These are phyloP conservation scores for Tetragnatha versicolor DNA, from an alignment of 1,140 invertebrate species.

Conservation along the genomic window DNA sequence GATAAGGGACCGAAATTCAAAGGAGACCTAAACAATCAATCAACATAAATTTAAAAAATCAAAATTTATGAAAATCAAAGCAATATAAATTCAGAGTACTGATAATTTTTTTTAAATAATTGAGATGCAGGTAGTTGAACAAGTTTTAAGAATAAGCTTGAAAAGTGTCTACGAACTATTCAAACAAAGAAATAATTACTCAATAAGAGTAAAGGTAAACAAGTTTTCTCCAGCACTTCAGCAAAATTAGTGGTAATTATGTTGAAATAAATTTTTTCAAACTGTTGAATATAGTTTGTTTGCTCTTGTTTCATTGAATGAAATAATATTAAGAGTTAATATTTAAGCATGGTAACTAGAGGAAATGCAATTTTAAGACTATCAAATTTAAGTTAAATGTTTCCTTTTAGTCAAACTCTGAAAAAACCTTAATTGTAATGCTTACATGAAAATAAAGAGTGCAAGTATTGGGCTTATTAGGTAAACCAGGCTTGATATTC, in stretches of 20 bases:
- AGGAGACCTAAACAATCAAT: constrained; percentile 70
- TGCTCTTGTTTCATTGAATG: too few relatives aligned
- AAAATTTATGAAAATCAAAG: background rate
- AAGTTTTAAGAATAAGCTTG: background rate
- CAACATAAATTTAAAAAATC: background rate
- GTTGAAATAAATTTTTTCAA: too few relatives aligned
- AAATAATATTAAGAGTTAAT: too few relatives aligned
- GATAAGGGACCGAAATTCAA: constrained; percentile 85
- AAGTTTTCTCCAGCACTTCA: too few relatives aligned
- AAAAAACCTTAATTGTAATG: background rate
- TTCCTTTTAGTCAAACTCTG: background rate
- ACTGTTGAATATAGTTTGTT: too few relatives aligned
- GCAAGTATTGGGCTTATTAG: constrained; percentile 81
- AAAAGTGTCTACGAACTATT: background rate
- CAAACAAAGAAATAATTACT: background rate
- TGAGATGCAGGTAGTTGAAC: background rate
- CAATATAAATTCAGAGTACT: background rate
- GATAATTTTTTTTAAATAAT: background rate
- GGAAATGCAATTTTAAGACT: background rate
- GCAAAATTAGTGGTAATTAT: too few relatives aligned
- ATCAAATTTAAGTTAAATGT: background rate
- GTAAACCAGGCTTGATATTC: constrained; percentile 88
- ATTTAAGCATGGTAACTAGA: too few relatives aligned
- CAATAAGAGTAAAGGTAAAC: background rate
- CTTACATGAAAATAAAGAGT: constrained; percentile 83